phyloP scores from a whole-genome alignment of 2,797 vertebrate genomes.

The Xiphorhynchus erythropygius region DNA sequence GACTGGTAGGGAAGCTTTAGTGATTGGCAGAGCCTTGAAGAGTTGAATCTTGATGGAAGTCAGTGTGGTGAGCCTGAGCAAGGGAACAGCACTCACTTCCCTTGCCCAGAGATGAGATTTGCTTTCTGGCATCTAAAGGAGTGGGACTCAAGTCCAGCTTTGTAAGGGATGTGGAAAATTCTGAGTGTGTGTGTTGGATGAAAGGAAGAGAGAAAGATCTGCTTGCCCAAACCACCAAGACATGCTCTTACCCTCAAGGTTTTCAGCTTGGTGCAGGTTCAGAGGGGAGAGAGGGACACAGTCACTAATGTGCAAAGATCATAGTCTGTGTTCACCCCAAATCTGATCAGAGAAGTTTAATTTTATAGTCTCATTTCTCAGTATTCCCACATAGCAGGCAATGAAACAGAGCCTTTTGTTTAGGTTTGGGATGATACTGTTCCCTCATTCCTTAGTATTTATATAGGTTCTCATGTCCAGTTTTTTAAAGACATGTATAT shows the following conservation, averaged over 20 bases:
- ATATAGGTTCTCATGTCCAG: fast-evolving
- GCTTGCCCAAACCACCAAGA: neutral
- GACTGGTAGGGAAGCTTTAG: too few relatives aligned
- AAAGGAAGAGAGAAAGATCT: neutral
- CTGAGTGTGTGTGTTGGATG: fast-evolving
- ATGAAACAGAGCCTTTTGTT: neutral
- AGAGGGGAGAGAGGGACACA: neutral
- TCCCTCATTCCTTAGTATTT: neutral
- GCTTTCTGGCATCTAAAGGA: neutral
- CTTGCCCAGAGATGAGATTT: neutral
- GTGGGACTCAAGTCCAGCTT: neutral
- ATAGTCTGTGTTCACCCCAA: neutral
- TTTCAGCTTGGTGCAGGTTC: neutral
- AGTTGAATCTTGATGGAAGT: neutral
- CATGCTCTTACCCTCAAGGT: fast-evolving
- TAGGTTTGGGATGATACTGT: neutral
- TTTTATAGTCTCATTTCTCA: neutral
- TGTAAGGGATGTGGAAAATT: neutral
- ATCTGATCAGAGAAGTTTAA: neutral
- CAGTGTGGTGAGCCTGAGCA: fast-evolving
- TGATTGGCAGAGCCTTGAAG: fast-evolving
- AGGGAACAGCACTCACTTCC: neutral
- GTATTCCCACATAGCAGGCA: neutral
- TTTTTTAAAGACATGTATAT: neutral
- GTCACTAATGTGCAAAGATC: neutral